Base-by-base conservation (phyloP, 2,797 vertebrate genomes). In the Sebastolobus altivelis region DNA sequence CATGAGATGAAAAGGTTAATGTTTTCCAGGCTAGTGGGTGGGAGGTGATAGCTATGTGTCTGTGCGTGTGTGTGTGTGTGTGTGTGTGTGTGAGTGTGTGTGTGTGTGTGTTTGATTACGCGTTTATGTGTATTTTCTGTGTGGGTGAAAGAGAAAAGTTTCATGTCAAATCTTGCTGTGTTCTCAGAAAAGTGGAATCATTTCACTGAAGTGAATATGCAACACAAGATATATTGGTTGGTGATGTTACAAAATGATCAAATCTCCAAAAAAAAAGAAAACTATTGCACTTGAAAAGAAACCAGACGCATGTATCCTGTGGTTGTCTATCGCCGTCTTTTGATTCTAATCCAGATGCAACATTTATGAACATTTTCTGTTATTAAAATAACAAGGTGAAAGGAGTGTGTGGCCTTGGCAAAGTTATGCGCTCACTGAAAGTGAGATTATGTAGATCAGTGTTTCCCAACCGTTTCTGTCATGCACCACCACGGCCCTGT, bases 1-100 rank as follows among this genome's bases (percentile, higher is more conserved):
- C 79, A 79, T 81, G 83, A 92, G 87, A 90, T 89, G 86, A 93
- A 92, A 91, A 93, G 92, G 90, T 94, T 94, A 90, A 92, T 92
- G 86, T 87, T 92, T 93, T 94, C 88, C 93, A 90, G 90, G 65
- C 91, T 87, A 74, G 88, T 90, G 82, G 89, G 91, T 87, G 88
- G 88, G 85, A 90, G 87, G 90, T 92, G 92, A 91, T 83, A 88
- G 77, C 65, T 86, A 58, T 84, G 80, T 89, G 76, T 86, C 79
- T 80, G 70, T 86, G 85, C 81, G 71, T 65, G 63, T 67, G 65
- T 3, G 63, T 52, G 61, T 84, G 70, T 80, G 71, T 61, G 66
- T 82, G 22, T 65, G 63, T 62, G 27, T 59, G 60, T 73, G 38
- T 63, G 31, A 79, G 74, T 75, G 43, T 49, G 71, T 83, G 65